Evolutionary conservation across 2,113 vertebrate genomes (phyloP).

Genomic region (Dasyprocta punctata): DNA sequence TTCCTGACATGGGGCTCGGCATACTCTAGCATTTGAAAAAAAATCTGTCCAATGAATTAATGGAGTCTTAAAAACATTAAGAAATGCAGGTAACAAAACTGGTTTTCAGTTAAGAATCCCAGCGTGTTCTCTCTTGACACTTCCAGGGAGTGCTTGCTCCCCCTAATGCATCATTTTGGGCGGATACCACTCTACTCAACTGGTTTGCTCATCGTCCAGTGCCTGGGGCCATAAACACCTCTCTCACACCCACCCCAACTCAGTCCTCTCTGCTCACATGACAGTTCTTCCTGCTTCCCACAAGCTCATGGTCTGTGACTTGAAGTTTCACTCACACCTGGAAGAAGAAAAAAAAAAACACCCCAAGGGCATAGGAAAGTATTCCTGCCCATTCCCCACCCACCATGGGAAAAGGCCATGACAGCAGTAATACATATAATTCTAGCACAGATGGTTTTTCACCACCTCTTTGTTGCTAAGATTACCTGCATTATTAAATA

Average conservation of each 20-base stretch:
- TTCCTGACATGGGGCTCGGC: not conserved
- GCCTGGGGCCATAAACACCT: not conserved
- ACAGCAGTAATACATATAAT: not conserved
- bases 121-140: not conserved
- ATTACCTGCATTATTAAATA: conserved; percentile 4
- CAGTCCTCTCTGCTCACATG: not conserved
- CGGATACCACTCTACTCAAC: no score
- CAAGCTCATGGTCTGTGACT: not conserved
- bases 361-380: not conserved
- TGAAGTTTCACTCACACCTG: not conserved
- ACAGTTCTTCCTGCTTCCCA: not conserved
- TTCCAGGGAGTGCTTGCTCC: not conserved
- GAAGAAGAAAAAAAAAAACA: not conserved
- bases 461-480: conserved; percentile 14
- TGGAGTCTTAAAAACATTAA: not conserved
- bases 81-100: not conserved
- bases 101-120: not conserved
- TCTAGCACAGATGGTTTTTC: conserved; percentile 10
- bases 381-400: not conserved
- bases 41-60: not conserved
- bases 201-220: not conserved
- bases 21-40: not conserved
- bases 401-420: not conserved
- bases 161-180: not conserved
- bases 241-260: not conserved